A percentile compares a stretch with the other conserved stretches of the same genome.
These are phyloP conservation scores for Agapornis canus DNA, from an alignment of 2,797 vertebrate species.

Conservation along the genomic window DNA sequence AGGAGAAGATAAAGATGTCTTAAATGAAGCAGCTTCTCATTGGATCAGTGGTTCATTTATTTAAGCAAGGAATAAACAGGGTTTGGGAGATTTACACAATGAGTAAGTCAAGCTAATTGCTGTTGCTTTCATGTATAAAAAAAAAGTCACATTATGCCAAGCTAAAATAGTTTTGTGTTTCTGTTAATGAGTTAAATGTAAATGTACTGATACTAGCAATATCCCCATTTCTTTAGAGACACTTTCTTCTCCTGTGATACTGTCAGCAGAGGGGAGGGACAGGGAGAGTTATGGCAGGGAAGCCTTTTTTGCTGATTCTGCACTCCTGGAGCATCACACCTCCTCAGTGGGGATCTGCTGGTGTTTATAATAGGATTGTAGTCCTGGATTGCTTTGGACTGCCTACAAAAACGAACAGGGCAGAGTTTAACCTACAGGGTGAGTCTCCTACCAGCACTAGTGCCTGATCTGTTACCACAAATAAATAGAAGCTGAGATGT, in stretches of 20 bases:
- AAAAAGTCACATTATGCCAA: background rate
- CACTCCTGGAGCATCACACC: background rate
- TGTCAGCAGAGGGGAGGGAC: background rate
- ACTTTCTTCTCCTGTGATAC: background rate
- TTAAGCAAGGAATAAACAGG: background rate
- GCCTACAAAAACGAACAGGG: constrained; percentile 28
- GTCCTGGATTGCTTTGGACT: constrained; percentile 26
- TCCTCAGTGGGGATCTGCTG: background rate
- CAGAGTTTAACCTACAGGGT: constrained; percentile 7
- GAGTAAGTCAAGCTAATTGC: background rate
- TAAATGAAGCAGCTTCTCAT: background rate
- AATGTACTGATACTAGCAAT: background rate
- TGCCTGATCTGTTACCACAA: constrained; percentile 18
- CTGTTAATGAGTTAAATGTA: background rate
- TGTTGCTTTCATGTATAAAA: background rate
- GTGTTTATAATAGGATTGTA: background rate
- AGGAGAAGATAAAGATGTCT: background rate
- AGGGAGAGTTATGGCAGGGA: background rate
- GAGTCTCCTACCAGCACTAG: background rate
- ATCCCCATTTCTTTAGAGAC: background rate
- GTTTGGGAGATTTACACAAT: background rate
- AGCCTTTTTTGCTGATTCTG: constrained; percentile 28
- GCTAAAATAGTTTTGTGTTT: background rate
- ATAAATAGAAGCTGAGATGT: background rate
- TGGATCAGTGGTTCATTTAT: background rate